Evolutionary conservation across 2,113 vertebrate species (phyloP), one percentile per base, ranked within the genome.

Genomic region (Bubo blakistoni): DNA sequence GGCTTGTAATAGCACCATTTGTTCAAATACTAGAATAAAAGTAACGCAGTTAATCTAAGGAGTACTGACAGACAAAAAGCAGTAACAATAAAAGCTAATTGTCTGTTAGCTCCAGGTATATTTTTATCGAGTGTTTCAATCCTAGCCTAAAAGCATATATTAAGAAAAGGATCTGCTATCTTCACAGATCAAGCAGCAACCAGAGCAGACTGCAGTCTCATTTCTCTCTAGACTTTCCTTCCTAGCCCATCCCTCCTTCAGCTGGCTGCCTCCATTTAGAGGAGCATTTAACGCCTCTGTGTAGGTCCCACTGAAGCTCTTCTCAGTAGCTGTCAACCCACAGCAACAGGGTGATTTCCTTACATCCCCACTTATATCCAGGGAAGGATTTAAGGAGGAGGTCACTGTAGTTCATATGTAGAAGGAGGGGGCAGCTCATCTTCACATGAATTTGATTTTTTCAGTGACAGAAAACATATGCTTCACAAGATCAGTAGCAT

Each of bases 51-150:
- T 94, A 94, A 95, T 95, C 84, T 91, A 81, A 88, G 87, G 69
- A 92, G 47, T 71, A 95, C 81, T 94, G 94, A 94, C 92, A 95
- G 93, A 94, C 74, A 95, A 95, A 97, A 96, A 89, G 86, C 81
- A 91, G 74, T 66, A 77, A 78, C 95, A 95, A 91, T 95, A 96
- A 97, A 97, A 96, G 77, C 96, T 96, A 96, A 96, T 93, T 96
- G 95, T 96, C 95, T 96, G 92, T 88, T 96, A 96, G 93, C 88
- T 96, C 55, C 88, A 96, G 95, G 94, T 96, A 67, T 95, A 94
- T 83, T 97, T 96, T 94, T 95, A 94, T 73, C 81, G 94, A 96
- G 94, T 92, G 62, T 88, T 95, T 95, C 89, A 96, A 70, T 96
- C 70, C 67, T 62, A 91, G 66, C 32, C 81, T 95, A 86, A 91